phyloP scores from a whole-genome alignment of 2,113 vertebrate genomes.

The Strix aluco region DNA sequence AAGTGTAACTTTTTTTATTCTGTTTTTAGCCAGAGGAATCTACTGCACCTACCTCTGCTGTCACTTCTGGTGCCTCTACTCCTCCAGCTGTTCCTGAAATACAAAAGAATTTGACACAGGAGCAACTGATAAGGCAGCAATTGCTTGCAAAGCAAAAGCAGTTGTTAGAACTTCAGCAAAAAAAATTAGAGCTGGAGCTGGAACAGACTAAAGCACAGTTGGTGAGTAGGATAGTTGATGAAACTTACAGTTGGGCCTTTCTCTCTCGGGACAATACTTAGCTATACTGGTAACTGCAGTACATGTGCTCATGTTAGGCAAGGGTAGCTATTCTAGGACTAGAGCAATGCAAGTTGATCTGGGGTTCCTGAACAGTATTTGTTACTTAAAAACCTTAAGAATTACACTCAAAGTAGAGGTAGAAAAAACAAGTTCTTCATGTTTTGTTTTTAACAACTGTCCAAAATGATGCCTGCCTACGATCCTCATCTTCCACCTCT shows the following conservation, averaged over 20 bases:
- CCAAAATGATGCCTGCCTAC: neutral
- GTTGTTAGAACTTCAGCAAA: conserved; percentile 97
- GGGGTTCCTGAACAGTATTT: neutral
- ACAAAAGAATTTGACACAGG: conserved; percentile 91
- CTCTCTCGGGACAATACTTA: neutral
- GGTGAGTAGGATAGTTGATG: conserved; percentile 78
- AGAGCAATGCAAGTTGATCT: neutral
- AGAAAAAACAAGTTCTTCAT: rapidly evolving
- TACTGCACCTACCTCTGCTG: conserved; percentile 74
- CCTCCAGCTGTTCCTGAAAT: conserved; percentile 76
- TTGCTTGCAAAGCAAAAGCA: conserved; percentile 98
- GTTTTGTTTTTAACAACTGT: neutral
- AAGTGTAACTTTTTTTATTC: conserved; percentile 42
- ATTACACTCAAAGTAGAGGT: neutral
- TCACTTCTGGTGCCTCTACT: conserved; percentile 71
- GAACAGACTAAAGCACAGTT: conserved; percentile 98
- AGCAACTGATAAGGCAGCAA: conserved; percentile 95
- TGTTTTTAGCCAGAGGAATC: conserved; percentile 86
- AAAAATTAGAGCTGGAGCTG: conserved; percentile 97
- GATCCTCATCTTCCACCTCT: neutral
- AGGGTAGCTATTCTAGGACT: neutral
- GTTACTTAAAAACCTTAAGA: neutral
- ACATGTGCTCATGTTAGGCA: neutral
- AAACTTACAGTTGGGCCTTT: neutral
- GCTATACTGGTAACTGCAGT: neutral